Evolutionary conservation across 2,113 vertebrate species (phyloP).

Genomic region (Elanoides forficatus): DNA sequence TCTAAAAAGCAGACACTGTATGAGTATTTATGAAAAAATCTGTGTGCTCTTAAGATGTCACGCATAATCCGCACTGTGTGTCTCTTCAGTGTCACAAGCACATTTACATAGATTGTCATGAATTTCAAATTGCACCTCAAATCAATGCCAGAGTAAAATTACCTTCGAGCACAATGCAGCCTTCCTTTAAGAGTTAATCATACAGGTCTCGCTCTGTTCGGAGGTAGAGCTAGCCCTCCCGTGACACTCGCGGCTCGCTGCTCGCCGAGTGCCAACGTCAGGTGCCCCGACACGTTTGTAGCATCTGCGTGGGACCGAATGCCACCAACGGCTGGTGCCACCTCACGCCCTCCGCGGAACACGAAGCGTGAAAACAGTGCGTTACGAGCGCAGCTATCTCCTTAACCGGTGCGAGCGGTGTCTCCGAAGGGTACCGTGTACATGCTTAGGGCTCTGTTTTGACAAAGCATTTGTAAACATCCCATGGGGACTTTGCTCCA

Average conservation of each 20-base stretch:
- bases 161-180: constrained; percentile 44
- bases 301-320: not conserved
- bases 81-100: constrained; percentile 77
- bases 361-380: fast-evolving
- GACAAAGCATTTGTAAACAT: not conserved
- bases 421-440: not conserved
- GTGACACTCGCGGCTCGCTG: not conserved
- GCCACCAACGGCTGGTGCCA: not conserved
- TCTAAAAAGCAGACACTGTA: constrained; percentile 69
- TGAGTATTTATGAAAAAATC: constrained; percentile 73
- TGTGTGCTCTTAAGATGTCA: constrained; percentile 76
- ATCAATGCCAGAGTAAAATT: constrained; percentile 69
- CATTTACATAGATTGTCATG: constrained; percentile 78
- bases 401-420: fast-evolving
- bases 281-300: fast-evolving
- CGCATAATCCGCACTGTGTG: constrained; percentile 68
- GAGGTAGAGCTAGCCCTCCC: not conserved
- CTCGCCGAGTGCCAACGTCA: fast-evolving
- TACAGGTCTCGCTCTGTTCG: not conserved
- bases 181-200: constrained; percentile 48
- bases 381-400: not conserved
- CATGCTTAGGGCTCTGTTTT: not conserved
- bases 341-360: not conserved
- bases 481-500: not conserved
- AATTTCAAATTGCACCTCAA: constrained; percentile 76